These are phyloP conservation scores for Lasiurus borealis DNA, from an alignment of 2,113 vertebrate genomes.

Conservation along the genomic window DNA sequence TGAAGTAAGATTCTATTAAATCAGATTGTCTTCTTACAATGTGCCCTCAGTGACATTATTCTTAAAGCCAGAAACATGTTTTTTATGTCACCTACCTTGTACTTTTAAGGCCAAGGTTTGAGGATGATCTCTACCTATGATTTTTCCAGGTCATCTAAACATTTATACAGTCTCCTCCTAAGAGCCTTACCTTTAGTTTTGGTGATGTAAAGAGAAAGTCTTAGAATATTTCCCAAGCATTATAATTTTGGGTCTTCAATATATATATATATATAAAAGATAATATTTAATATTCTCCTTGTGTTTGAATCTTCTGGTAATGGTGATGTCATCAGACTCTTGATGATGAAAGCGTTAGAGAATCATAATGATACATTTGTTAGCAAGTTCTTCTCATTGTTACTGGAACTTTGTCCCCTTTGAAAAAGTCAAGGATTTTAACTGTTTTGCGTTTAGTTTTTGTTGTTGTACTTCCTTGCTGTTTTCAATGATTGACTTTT, in stretches of 20 bases:
- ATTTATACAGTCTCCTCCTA: neutral
- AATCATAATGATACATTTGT: constrained; percentile 50
- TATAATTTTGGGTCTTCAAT: neutral
- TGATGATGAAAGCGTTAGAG: constrained; percentile 37
- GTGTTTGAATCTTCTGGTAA: neutral
- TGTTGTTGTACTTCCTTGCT: neutral
- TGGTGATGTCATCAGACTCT: constrained; percentile 39
- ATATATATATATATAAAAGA: neutral
- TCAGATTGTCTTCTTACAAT: constrained; percentile 33
- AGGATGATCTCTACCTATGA: neutral
- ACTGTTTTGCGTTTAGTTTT: neutral
- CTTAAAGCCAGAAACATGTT: neutral
- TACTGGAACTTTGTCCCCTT: constrained; percentile 11
- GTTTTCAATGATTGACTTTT: neutral
- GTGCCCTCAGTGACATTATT: neutral
- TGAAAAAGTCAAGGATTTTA: constrained; percentile 1
- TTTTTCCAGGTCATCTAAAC: neutral
- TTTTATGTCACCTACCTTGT: neutral
- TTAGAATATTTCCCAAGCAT: neutral
- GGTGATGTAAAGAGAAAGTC: constrained; percentile 8
- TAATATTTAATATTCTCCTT: neutral
- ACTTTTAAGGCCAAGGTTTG: neutral
- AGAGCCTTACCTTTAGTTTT: constrained; percentile 55
- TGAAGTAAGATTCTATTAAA: neutral
- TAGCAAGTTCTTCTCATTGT: neutral